Evolutionary conservation across 2,888 invertebrate species (phyloP), one percentile per base, ranked within the genome.

Genomic region (Embidobia sp.): DNA sequence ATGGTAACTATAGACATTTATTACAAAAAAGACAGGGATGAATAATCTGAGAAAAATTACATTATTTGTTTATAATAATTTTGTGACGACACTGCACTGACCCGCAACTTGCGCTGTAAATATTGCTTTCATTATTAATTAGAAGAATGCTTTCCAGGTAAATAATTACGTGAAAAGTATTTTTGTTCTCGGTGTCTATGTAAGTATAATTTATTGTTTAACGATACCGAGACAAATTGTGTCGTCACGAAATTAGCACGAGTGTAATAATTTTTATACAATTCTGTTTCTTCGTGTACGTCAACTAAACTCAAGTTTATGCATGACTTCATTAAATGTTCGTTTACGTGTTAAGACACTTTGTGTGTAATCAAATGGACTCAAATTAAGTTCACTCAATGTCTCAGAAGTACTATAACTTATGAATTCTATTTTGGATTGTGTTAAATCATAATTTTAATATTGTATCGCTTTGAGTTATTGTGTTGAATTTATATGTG

Each of bases 1-100:
- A 26, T 67, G 67, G 67, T 67, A 67, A 67, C 69, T 69, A 57
- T 59, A 69, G 69, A 69, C 69, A 69, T 69, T 69, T 69, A 53
- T 11, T 13, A 10, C 26, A 11, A 44, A 42, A 19, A 46, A 22
- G 3, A 22, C 11, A 27, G 35, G 15, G 27, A 26, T 13, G n/a
- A 27, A 13, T 27, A 19, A 53, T 37, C 16, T 15, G 8, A 31
- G 16, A 22, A 53, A 53, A 22, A 15, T 11, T 26, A 7, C n/a
- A 35, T 37, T 16, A 6, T 22, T 4, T 22, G 22, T 53, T 18
- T 22, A 31, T 33, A 33, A 5, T 51, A 33, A 51, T 51, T 48
- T 33, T 35, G 37, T 31, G 37, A 53, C 37, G 13, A 26, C 11
- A 19, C 13, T 26, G 11, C 11, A 3, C 22, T 10, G 5, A 7